Evolutionary conservation across 1,140 invertebrate species (phyloP).

Genomic region (Caligus rogercresseyi): DNA sequence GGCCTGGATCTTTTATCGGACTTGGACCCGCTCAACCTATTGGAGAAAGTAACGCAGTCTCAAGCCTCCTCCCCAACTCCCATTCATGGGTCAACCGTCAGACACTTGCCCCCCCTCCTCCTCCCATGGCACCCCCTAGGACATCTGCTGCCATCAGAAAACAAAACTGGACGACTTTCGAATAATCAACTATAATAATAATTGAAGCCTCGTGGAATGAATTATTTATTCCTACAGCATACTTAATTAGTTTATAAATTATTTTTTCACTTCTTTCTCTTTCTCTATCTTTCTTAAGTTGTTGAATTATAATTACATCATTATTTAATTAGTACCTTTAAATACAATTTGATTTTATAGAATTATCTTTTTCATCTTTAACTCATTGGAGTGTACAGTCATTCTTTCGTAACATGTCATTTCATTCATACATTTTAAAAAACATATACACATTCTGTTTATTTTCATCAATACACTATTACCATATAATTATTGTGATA

Average conservation of each 20-base stretch:
- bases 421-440: no score
- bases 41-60: background rate
- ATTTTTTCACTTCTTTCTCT: background rate
- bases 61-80: background rate
- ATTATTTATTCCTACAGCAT: background rate
- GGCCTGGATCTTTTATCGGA: background rate
- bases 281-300: no score
- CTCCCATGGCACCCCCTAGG: conserved; percentile 6
- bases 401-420: no score
- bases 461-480: no score
- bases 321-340: no score
- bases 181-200: background rate
- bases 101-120: background rate
- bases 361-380: no score
- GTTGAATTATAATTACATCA: no score
- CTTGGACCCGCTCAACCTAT: background rate
- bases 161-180: conserved; percentile 10
- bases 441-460: no score
- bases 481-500: background rate
- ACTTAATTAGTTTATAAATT: background rate
- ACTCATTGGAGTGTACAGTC: no score
- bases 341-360: no score
- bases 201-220: no score
- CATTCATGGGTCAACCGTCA: background rate
- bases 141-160: background rate